Evolutionary conservation across 2,797 vertebrate genomes (phyloP).

Genomic region (Sebastes ruberrimus): DNA sequence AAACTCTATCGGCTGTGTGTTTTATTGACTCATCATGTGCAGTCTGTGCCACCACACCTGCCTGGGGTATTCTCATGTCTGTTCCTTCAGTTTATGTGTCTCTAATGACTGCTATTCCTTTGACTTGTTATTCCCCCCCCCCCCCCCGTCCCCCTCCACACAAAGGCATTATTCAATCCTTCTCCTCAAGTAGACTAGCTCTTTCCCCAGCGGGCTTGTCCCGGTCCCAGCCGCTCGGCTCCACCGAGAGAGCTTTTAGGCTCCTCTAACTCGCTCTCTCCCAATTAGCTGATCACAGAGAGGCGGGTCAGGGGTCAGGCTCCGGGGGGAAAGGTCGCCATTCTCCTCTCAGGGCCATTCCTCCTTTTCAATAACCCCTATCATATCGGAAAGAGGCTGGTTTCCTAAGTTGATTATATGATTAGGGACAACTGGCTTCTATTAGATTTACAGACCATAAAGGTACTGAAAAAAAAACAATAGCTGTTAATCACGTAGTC

Average conservation of each 20-base stretch:
- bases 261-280: conserved; percentile 41
- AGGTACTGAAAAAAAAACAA: not conserved
- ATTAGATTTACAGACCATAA: conserved; percentile 22
- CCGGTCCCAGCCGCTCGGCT: conserved; percentile 16
- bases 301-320: conserved; percentile 57
- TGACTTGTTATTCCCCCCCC: not conserved
- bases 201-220: conserved; percentile 30
- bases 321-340: conserved; percentile 60
- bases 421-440: conserved; percentile 21
- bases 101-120: conserved; percentile 1
- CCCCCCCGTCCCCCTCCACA: conserved; percentile 7
- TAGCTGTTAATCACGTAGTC: not conserved
- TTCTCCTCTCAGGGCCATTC: conserved; percentile 35
- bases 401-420: conserved; percentile 45
- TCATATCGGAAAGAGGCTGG: conserved; percentile 11
- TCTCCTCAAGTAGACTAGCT: conserved; percentile 25
- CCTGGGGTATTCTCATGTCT: conserved; percentile 27
- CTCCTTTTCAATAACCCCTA: conserved; percentile 42
- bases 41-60: conserved; percentile 54
- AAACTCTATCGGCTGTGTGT: conserved; percentile 51
- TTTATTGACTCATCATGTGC: conserved; percentile 63
- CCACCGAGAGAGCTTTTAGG: conserved; percentile 46
- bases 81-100: conserved; percentile 20
- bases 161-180: conserved; percentile 57
- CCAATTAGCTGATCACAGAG: conserved; percentile 76